Conservation (phyloP, 1,140 invertebrate species). For the Papilio glaucus region DNA sequence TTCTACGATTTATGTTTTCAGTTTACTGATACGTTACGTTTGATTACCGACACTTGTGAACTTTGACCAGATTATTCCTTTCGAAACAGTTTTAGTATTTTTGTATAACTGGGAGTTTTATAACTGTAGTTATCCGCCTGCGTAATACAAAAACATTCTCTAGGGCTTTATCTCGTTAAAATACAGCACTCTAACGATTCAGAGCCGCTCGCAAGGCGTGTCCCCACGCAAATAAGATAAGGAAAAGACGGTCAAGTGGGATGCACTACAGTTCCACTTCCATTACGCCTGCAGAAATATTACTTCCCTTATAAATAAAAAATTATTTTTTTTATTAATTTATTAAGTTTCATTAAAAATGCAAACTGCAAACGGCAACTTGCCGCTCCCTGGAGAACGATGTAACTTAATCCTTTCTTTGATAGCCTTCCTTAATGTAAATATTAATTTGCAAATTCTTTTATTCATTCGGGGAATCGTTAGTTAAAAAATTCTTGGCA, state of each 20-base stretch:
- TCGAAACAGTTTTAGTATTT: no score
- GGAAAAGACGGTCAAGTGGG: slow-evolving; percentile 40
- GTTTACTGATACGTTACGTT: no score
- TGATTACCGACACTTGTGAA: no score
- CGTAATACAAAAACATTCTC: no score
- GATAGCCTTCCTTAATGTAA: slow-evolving; percentile 61
- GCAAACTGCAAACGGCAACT: slow-evolving; percentile 32
- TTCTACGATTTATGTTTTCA: no score
- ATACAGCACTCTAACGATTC: slow-evolving; percentile 9
- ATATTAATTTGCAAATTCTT: slow-evolving; percentile 58
- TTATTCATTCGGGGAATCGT: slow-evolving; percentile 49
- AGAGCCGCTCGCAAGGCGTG: slow-evolving; percentile 32
- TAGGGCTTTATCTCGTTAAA: no score
- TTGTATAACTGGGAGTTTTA: no score
- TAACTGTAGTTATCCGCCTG: no score
- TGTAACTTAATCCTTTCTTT: slow-evolving; percentile 56
- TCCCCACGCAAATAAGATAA: slow-evolving; percentile 44
- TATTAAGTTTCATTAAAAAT: slow-evolving; percentile 36
- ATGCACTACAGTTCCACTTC: slow-evolving; percentile 40
- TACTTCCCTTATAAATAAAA: slow-evolving; percentile 13
- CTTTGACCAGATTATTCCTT: no score
- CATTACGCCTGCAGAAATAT: slow-evolving; percentile 35
- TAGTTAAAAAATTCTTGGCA: slow-evolving; percentile 54
- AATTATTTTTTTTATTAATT: no score
- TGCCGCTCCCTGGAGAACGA: slow-evolving; percentile 40